phyloP scores from a whole-genome alignment of 2,888 invertebrate species.

The Vandiemenella viatica region DNA sequence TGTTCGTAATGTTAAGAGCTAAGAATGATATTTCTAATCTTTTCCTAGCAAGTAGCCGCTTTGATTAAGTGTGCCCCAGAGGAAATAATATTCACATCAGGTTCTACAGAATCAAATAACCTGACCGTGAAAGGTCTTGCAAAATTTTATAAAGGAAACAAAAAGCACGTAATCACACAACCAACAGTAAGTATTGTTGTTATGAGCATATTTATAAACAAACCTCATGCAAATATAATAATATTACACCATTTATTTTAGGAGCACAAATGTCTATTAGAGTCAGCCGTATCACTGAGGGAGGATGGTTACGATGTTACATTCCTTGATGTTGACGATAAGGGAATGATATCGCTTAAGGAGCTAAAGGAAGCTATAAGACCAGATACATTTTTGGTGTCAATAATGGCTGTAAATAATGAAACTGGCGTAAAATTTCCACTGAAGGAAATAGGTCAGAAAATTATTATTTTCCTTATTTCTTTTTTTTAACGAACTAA shows the following conservation, averaged over 20 bases:
- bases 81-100: slow-evolving; percentile 97
- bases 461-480: too few relatives aligned
- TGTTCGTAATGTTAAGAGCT: too few relatives aligned
- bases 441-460: slow-evolving; percentile 68
- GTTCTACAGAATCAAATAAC: slow-evolving; percentile 98
- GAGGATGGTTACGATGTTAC: slow-evolving; percentile 90
- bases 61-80: slow-evolving; percentile 88
- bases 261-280: slow-evolving; percentile 99
- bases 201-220: too few relatives aligned
- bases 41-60: slow-evolving; percentile 58
- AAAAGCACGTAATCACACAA: slow-evolving; percentile 90
- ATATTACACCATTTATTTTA: slow-evolving; percentile 26
- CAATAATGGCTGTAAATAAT: slow-evolving; percentile 96
- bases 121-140: slow-evolving; percentile 94
- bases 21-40: too few relatives aligned
- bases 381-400: slow-evolving; percentile 83
- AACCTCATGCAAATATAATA: too few relatives aligned
- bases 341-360: slow-evolving; percentile 71
- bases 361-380: slow-evolving; percentile 67
- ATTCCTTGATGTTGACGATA: slow-evolving; percentile 79
- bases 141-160: slow-evolving; percentile 82
- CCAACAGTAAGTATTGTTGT: slow-evolving; percentile 59
- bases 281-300: slow-evolving; percentile 89
- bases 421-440: slow-evolving; percentile 97
- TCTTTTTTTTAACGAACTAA: too few relatives aligned